These are phyloP conservation scores for Elephas maximus DNA, from an alignment of 2,113 vertebrate genomes.

Conservation along the genomic window DNA sequence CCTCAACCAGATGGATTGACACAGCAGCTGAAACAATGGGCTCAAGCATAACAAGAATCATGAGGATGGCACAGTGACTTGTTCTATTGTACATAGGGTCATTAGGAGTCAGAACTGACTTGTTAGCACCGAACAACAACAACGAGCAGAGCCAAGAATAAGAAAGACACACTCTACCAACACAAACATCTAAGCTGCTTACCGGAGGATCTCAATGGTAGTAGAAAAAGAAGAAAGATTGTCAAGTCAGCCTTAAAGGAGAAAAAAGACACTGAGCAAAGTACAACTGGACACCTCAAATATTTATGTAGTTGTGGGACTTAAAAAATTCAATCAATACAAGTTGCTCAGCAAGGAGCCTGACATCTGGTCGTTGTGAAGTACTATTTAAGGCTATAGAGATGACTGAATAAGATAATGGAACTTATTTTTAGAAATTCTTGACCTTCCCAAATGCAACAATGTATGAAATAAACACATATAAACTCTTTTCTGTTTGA, in stretches of 20 bases:
- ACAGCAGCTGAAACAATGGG: no score
- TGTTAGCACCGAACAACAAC: no score
- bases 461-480: neutral
- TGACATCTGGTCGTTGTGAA: neutral
- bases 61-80: no score
- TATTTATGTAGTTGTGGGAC: neutral
- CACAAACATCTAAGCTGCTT: neutral
- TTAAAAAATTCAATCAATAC: neutral
- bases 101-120: no score
- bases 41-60: no score
- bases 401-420: neutral
- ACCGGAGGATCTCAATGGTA: neutral
- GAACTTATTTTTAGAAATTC: neutral
- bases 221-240: neutral
- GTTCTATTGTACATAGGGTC: no score
- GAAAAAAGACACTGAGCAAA: neutral
- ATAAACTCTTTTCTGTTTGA: neutral
- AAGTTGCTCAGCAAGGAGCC: neutral
- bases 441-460: no score
- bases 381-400: neutral
- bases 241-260: neutral
- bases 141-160: no score
- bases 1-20: no score
- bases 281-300: neutral
- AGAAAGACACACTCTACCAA: no score